Evolutionary conservation across 2,797 vertebrate species (phyloP).

Genomic region (Alcedo atthis): DNA sequence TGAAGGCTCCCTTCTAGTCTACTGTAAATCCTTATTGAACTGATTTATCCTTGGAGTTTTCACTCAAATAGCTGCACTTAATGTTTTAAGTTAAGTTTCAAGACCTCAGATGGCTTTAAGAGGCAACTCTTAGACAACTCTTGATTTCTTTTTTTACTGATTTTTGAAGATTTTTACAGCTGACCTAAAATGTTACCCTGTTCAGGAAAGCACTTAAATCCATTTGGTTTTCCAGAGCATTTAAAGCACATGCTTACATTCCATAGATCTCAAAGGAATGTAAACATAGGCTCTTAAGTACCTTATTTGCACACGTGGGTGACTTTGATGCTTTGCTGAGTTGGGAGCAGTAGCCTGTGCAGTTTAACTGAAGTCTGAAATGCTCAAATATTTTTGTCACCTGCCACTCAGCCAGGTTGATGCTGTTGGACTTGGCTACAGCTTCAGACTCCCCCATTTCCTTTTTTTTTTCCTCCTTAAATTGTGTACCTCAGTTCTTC

Average conservation of each 20-base stretch:
- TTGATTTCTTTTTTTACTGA: background rate
- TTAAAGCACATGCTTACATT: background rate
- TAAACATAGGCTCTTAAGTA: background rate
- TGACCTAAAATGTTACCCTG: background rate
- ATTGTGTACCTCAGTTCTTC: constrained; percentile 64
- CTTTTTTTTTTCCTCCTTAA: background rate
- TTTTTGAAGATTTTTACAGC: constrained; percentile 15
- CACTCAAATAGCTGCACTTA: background rate
- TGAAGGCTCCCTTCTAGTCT: constrained; percentile 16
- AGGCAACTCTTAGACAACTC: constrained; percentile 20
- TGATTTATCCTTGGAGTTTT: background rate
- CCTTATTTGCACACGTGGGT: background rate
- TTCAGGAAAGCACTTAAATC: constrained; percentile 51
- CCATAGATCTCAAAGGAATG: background rate
- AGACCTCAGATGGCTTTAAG: constrained; percentile 66
- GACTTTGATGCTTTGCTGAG: constrained; percentile 45
- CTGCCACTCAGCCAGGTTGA: background rate
- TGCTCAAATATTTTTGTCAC: constrained; percentile 38
- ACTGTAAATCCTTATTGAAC: background rate
- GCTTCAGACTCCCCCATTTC: background rate
- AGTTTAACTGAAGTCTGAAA: constrained; percentile 37
- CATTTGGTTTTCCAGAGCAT: background rate
- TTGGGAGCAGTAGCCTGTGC: constrained; percentile 38
- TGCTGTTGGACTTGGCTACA: constrained; percentile 30
- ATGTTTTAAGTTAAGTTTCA: constrained; percentile 69